Percentiles rank a stretch among this genome's conserved stretches.
Conservation (phyloP, 2,888 invertebrate genomes). For the Ochropacha duplaris region DNA sequence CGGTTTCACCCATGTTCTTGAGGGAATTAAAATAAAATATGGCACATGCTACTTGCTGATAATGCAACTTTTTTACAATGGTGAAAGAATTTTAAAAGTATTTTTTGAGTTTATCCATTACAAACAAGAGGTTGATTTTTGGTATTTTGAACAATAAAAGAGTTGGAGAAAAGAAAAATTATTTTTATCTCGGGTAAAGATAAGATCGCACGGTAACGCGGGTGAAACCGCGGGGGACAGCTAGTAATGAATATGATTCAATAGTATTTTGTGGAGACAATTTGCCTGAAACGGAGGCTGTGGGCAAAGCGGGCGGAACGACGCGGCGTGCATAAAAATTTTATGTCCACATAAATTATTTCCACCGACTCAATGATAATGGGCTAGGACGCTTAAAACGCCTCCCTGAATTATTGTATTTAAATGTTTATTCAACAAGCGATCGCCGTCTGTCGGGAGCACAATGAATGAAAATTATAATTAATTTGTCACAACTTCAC, state of each 20-base stretch:
- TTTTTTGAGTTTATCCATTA: no score
- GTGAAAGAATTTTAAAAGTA: no score
- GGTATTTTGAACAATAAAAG: no score
- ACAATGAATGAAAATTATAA: slow-evolving; percentile 2
- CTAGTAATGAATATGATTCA: not conserved
- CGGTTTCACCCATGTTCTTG: no score
- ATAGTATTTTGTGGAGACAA: not conserved
- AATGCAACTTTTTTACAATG: no score
- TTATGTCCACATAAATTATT: slow-evolving; percentile 31
- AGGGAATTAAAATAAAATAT: no score
- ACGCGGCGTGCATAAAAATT: slow-evolving; percentile 18
- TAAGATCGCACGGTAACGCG: no score
- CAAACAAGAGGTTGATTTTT: no score
- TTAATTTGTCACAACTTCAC: not conserved
- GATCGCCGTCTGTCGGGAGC: slow-evolving; percentile 8
- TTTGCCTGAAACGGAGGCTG: not conserved
- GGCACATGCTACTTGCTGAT: no score
- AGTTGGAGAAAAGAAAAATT: no score
- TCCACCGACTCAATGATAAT: slow-evolving; percentile 27
- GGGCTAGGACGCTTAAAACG: slow-evolving; percentile 27
- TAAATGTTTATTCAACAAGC: slow-evolving; percentile 18
- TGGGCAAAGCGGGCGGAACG: slow-evolving; percentile 1
- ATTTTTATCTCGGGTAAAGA: no score
- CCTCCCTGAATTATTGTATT: slow-evolving; percentile 28
- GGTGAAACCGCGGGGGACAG: no score